These are phyloP conservation scores for Orchestia grillus DNA, from an alignment of 1,140 invertebrate species.

Conservation along the genomic window DNA sequence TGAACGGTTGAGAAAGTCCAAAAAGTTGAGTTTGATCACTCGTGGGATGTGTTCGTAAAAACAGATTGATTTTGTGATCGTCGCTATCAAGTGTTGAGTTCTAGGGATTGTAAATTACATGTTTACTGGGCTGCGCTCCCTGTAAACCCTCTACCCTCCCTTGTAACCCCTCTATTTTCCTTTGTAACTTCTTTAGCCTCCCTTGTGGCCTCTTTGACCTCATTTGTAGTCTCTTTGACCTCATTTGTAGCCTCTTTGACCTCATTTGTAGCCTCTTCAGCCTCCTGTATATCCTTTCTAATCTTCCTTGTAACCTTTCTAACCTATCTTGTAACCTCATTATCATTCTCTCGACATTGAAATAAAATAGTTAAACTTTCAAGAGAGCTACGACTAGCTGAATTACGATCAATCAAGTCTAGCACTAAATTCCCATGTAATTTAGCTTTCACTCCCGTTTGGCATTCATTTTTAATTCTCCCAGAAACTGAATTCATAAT, in stretches of 20 bases:
- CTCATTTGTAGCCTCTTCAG: too few relatives aligned
- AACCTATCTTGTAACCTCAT: background rate
- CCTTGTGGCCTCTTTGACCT: background rate
- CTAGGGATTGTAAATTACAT: too few relatives aligned
- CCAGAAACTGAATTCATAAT: background rate
- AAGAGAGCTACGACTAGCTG: background rate
- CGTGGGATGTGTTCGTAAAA: background rate
- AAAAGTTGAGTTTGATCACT: background rate
- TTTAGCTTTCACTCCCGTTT: background rate
- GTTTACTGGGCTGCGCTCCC: too few relatives aligned
- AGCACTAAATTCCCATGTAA: background rate
- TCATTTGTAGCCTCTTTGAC: too few relatives aligned
- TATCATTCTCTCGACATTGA: background rate
- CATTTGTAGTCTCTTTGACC: too few relatives aligned
- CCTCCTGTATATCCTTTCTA: background rate
- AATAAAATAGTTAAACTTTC: background rate
- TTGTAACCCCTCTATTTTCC: background rate
- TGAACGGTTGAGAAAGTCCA: background rate
- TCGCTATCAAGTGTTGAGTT: too few relatives aligned
- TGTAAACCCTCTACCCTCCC: too few relatives aligned
- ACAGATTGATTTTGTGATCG: too few relatives aligned
- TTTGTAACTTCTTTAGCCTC: background rate
- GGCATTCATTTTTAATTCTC: background rate
- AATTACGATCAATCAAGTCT: background rate
- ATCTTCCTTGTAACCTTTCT: background rate